These are phyloP conservation scores for Calephelis virginiensis DNA, from an alignment of 1,140 invertebrate genomes.

Conservation along the genomic window DNA sequence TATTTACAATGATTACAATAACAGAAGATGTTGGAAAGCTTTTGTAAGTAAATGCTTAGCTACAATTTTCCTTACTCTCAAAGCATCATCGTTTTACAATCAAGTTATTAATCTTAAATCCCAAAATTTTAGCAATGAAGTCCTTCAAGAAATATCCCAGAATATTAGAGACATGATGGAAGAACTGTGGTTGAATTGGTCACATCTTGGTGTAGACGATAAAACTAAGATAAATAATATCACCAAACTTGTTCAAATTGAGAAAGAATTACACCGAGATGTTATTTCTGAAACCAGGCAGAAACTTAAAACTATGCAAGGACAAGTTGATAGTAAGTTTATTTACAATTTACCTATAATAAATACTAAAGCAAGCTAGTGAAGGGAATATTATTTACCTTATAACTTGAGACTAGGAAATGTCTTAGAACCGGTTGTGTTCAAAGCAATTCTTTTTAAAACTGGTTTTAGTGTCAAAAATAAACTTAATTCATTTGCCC, in stretches of 20 bases:
- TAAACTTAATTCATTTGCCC: no score
- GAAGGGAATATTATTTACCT: no score
- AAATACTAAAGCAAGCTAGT: no score
- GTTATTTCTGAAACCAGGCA: constrained; percentile 61
- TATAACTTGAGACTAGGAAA: no score
- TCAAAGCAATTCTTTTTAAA: no score
- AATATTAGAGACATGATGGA: constrained; percentile 62
- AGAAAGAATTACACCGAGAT: constrained; percentile 65
- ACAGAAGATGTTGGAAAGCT: constrained; percentile 50
- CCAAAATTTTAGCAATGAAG: constrained; percentile 48
- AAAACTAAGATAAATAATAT: constrained; percentile 56
- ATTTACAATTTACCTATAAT: background rate
- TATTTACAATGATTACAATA: constrained; percentile 47
- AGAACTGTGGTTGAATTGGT: constrained; percentile 67
- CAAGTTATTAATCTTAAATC: background rate
- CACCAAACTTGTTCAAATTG: constrained; percentile 56
- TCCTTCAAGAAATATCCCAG: constrained; percentile 52
- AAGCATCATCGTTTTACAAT: background rate
- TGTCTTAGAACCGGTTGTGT: no score
- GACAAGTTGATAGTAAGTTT: constrained; percentile 61
- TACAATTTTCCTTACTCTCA: no score
- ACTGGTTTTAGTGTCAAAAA: no score
- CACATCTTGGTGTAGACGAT: constrained; percentile 63
- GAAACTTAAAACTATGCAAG: constrained; percentile 56
- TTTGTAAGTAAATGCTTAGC: constrained; percentile 48